A percentile compares a stretch with the other conserved stretches of the same genome.
These are phyloP conservation scores for Pandion haliaetus DNA, from an alignment of 2,113 vertebrate species.

Conservation along the genomic window DNA sequence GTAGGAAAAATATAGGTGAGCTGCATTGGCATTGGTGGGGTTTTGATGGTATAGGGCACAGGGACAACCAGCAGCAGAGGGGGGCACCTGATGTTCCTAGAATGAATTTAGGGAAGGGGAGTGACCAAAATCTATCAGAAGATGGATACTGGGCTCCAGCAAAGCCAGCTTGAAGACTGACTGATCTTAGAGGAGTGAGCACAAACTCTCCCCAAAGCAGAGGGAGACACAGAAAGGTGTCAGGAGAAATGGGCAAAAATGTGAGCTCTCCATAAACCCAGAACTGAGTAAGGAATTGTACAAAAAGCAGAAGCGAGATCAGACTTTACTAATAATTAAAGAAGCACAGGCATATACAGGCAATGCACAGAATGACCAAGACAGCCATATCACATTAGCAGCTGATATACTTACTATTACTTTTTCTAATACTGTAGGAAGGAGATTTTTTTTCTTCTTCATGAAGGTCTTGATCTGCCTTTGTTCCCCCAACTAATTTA, in stretches of 20 bases:
- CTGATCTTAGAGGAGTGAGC: background rate
- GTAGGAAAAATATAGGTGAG: background rate
- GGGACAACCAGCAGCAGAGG: background rate
- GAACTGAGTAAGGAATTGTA: background rate
- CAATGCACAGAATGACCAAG: background rate
- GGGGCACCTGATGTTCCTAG: background rate
- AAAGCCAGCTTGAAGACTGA: background rate
- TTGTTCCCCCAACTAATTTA: background rate
- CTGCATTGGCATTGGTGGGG: background rate
- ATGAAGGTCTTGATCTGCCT: background rate
- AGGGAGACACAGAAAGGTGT: background rate
- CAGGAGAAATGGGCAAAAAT: background rate
- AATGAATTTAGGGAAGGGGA: background rate
- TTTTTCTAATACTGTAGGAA: background rate
- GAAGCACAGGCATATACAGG: background rate
- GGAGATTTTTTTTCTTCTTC: background rate
- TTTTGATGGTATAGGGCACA: background rate
- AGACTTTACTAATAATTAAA: background rate
- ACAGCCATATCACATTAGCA: background rate
- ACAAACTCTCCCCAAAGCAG: background rate
- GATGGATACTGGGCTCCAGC: background rate
- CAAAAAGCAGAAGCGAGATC: background rate
- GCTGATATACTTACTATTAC: background rate
- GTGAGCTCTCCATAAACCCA: background rate
- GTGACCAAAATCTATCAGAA: rapidly evolving